Evolutionary conservation across 2,888 invertebrate genomes (phyloP), one percentile per base, ranked within the genome.

Genomic region (Panopea generosa): DNA sequence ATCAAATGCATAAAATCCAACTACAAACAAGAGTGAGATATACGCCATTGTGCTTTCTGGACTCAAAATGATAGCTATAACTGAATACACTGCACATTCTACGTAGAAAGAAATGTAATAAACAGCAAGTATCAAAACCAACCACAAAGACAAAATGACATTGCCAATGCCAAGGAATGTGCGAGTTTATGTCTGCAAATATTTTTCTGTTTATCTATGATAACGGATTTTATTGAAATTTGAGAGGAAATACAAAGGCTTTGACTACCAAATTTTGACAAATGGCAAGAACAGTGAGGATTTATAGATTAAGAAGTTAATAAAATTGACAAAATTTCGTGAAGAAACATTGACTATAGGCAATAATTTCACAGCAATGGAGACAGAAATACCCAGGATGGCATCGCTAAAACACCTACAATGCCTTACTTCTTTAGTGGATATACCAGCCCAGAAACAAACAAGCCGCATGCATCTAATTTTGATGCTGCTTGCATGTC

Each of bases 21-120:
- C 59, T 0, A 78, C 43, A 16, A 73, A 18, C 0, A 66, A 14
- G n/a, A 78, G 27, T 14, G 73, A 73, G 0, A 70, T 40, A 49
- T 73, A 70, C 26, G 69, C 66, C 70, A 74, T 74, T 14, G 67
- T 56, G n/a, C 63, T 56, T 1, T 43, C 14, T 3, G 77, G 63
- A 60, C 73, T 73, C 7, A 77, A 49, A 22, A 77, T 73, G 7
- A 77, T 62, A 1, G 73, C 78, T 11, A 62, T 57, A 9, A 78
- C 24, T 0, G 55, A 56, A 47, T 78, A 78, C 1, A 78, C 56
- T 14, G 66, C 70, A 47, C 73, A 73, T 40, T 66, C 78, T 16
- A 74, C 70, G 20, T 70, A 78, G 47, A 78, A 78, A 9, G 66
- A 20, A 27, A 78, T 49, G n/a, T 73, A 78, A 27, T 73, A 66